A percentile compares a stretch with the other conserved stretches of the same genome.
Evolutionary conservation across 2,888 invertebrate species (phyloP).

Genomic region (Habrosyne pyritoides): DNA sequence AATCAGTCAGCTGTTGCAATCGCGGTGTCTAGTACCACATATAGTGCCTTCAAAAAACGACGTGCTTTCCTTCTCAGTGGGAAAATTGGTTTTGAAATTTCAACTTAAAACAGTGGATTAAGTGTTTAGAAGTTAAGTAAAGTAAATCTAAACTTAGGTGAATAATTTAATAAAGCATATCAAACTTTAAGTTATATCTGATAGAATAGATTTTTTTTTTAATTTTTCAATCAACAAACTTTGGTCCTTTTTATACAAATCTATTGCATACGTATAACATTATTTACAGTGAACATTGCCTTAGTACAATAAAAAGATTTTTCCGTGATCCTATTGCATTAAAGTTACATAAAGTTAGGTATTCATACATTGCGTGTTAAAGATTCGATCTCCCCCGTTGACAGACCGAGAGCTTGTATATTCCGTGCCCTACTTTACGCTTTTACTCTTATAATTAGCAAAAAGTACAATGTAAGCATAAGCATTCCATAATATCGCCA

Average conservation of each 20-base stretch:
- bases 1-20: slow-evolving; percentile 78
- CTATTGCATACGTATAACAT: background rate
- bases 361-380: slow-evolving; percentile 45
- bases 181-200: background rate
- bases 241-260: background rate
- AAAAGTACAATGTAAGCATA: slow-evolving; percentile 9
- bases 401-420: slow-evolving; percentile 26
- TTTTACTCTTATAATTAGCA: slow-evolving; percentile 16
- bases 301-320: background rate
- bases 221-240: background rate
- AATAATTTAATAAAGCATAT: too few relatives aligned
- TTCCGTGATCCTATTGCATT: background rate
- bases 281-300: background rate
- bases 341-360: slow-evolving; percentile 8
- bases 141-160: too few relatives aligned
- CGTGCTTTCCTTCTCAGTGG: slow-evolving; percentile 38
- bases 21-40: slow-evolving; percentile 62
- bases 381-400: slow-evolving; percentile 39
- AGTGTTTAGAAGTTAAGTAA: background rate
- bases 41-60: slow-evolving; percentile 54
- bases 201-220: background rate
- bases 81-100: background rate
- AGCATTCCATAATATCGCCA: slow-evolving; percentile 8
- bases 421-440: slow-evolving; percentile 19
- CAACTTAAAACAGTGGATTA: background rate